phyloP scores from a whole-genome alignment of 2,888 invertebrate species.

The Oithona nana region DNA sequence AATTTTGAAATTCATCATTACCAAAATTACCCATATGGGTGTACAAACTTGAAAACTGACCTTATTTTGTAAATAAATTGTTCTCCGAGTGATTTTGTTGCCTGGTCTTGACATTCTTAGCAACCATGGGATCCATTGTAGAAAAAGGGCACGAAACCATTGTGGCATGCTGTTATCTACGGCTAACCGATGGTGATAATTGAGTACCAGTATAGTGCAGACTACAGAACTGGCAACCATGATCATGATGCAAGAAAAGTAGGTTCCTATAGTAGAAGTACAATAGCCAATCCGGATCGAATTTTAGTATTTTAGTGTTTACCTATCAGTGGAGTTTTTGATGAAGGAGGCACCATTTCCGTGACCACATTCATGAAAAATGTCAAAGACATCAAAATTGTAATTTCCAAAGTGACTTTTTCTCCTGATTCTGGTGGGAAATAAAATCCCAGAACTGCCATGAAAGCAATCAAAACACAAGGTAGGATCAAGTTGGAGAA shows the following conservation, averaged over 20 bases:
- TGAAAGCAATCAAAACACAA: conserved; percentile 15
- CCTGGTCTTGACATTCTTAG: conserved; percentile 14
- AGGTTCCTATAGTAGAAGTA: too few relatives aligned
- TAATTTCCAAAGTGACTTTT: conserved; percentile 15
- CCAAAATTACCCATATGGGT: too few relatives aligned
- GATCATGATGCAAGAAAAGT: conserved; percentile 17
- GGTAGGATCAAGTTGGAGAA: conserved; percentile 14
- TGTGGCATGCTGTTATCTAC: neutral
- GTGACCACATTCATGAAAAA: conserved; percentile 17
- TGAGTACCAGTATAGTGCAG: conserved; percentile 9
- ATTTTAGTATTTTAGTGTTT: too few relatives aligned
- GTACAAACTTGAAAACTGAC: too few relatives aligned
- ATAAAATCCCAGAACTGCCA: conserved; percentile 15
- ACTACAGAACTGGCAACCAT: conserved; percentile 14
- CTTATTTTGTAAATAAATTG: conserved; percentile 7
- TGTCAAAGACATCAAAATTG: conserved; percentile 15
- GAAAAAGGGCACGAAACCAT: conserved; percentile 5
- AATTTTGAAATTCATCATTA: too few relatives aligned
- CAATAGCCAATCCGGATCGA: too few relatives aligned
- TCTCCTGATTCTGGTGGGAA: conserved; percentile 17
- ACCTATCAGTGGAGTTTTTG: conserved; percentile 13
- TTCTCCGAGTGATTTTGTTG: neutral
- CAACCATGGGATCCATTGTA: conserved; percentile 7
- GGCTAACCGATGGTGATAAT: conserved; percentile 6
- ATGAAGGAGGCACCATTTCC: conserved; percentile 13